Base-by-base conservation (phyloP, 2,113 vertebrate species). In the Tiliqua scincoides region DNA sequence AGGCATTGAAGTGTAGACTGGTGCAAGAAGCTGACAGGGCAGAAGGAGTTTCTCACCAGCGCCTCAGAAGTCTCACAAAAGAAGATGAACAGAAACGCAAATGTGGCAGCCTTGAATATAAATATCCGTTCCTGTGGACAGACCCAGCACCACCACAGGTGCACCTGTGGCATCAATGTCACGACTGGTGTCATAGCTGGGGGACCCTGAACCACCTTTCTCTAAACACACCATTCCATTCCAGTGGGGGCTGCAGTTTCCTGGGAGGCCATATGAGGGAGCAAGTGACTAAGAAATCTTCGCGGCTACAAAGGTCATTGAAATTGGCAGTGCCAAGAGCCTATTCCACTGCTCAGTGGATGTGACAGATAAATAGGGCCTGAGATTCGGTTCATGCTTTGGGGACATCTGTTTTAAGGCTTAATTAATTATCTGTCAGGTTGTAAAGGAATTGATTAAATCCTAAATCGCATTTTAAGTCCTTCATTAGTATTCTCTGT, bases 401-500 rank as follows among this genome's bases (percentile, higher is more conserved):
- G 82, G 72, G 84, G 84, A 63, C 88, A 82, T 71, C 78, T 82
- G 83, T 82, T 82, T 84, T 82, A 82, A 72, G 54, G 83, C 59
- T 85, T 85, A 89, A 89, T 76, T 82, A 85, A 85, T 89, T 77
- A 52, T 83, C 54, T 78, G 67, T 73, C 74, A 77, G 73, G 73
- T 85, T 82, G 73, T 71, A 85, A 89, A 54, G 40, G 79, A 78
- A 79, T 57, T 74, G 82, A 84, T 74, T 71, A 74, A 73, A 84
- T 77, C 57, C 52, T 84, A 88, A 84, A 83, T 86, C 57, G 43
- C 77, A 73, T 74, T 86, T 86, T 86, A 86, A 86, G 81, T 37
- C 68, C 78, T 81, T 86, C 85, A 86, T 86, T 86, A 74, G 85
- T 81, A 86, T 86, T 86, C 85, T 81, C 70, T 81, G 70, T 86